These are phyloP conservation scores for Progne subis DNA, from an alignment of 2,113 vertebrate species.

Conservation along the genomic window DNA sequence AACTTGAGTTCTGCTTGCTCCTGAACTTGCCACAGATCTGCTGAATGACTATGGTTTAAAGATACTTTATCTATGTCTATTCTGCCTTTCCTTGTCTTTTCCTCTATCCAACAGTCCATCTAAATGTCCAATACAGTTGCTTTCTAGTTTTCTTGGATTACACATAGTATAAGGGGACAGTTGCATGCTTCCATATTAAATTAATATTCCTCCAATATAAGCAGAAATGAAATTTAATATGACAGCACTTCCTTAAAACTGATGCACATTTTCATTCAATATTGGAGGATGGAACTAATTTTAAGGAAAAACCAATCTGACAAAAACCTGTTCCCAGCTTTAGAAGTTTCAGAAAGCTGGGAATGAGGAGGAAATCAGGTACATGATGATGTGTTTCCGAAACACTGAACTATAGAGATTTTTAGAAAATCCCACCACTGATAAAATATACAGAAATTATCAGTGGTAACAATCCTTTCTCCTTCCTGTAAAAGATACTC, in stretches of 20 bases:
- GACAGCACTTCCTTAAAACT: neutral
- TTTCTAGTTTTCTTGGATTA: neutral
- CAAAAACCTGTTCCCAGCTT: neutral
- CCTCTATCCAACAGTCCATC: neutral
- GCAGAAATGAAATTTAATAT: neutral
- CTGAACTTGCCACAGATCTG: neutral
- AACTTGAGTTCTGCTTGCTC: neutral
- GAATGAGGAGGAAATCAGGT: neutral
- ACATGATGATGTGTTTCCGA: neutral
- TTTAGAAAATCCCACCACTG: neutral
- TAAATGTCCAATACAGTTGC: neutral
- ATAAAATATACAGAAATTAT: neutral
- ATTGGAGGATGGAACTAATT: neutral
- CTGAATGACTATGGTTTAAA: neutral
- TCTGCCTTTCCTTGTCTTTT: neutral
- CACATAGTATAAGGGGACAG: neutral
- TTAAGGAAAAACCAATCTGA: neutral
- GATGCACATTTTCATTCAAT: neutral
- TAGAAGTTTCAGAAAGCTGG: neutral
- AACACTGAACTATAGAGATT: neutral
- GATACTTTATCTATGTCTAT: neutral
- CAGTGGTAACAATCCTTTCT: neutral
- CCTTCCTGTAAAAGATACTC: neutral
- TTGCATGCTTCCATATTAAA: neutral
- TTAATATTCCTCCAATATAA: neutral